Base-by-base conservation (phyloP, 2,113 vertebrate genomes). In the Nothoprocta pentlandii region DNA sequence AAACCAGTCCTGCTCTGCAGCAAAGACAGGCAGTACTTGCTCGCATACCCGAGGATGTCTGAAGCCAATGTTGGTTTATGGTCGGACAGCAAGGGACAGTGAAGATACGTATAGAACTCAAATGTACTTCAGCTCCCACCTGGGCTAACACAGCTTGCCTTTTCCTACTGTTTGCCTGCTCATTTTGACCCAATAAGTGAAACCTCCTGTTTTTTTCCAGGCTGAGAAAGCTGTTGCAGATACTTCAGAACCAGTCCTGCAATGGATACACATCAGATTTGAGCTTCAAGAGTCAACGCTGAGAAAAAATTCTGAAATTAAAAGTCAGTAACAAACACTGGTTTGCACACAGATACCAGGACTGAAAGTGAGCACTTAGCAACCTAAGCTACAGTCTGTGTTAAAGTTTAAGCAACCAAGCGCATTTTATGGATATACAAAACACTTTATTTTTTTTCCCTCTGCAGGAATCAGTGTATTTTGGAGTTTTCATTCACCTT, bases 401-500 rank as follows among this genome's bases (percentile, higher is more conserved):
- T 59, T 94, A 79, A 13, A 69, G 23, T 49, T 69, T 63, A 75
- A 70, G 9, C 39, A 93, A 89, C 6, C 8, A 85, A 89, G 54
- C 16, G 36, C 2, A 23, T 80, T 75, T 85, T 44, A 63, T 30
- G 9, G 4, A 13, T 71, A 26, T 39, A 62, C 77, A 87, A 67
- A 32, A 0, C 17, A 17, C 17, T 46, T 10, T 10, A 3, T 3
- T 42, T 70, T 87, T 34, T 21, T 47, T 47, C 17, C 46, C 46
- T 46, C 56, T 39, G 14, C 44, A 53, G 58, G 59, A 88, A 73
- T 71, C 20, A 66, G 30, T 78, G 11, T 14, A 8, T 81, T 79
- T 83, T 94, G 71, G 61, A 68, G 47, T 93, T 93, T 54, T 76
- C 34, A 69, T 61, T 82, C 85, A 89, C 77, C 76, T 82, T 91